These are phyloP conservation scores for Fabriciana adippe DNA, from an alignment of 2,888 invertebrate genomes.

Conservation along the genomic window DNA sequence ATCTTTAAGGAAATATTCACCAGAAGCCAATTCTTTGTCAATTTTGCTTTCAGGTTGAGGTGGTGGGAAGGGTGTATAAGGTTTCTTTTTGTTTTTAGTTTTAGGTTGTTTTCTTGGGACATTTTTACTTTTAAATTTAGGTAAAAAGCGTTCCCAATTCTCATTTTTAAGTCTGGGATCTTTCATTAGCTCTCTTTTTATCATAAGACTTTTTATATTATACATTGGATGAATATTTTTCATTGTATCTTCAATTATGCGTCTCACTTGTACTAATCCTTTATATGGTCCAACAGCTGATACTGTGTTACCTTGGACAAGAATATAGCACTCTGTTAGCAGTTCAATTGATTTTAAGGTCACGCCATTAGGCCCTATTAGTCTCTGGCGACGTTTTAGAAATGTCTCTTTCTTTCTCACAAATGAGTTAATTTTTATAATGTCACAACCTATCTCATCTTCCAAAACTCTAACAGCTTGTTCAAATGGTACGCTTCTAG, in stretches of 20 bases:
- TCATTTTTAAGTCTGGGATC: constrained; percentile 95
- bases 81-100: constrained; percentile 93
- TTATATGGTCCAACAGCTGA: constrained; percentile 97
- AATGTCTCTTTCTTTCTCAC: constrained; percentile 96
- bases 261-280: constrained; percentile 92
- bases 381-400: constrained; percentile 94
- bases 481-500: constrained; percentile 98
- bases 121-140: constrained; percentile 95
- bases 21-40: constrained; percentile 95
- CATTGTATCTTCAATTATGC: constrained; percentile 98
- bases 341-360: constrained; percentile 98
- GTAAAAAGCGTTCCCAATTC: constrained; percentile 98
- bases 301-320: constrained; percentile 98
- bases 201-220: constrained; percentile 98
- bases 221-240: constrained; percentile 99
- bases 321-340: constrained; percentile 96
- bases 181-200: constrained; percentile 96
- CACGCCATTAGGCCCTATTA: constrained; percentile 99
- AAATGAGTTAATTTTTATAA: constrained; percentile 96
- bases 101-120: constrained; percentile 94
- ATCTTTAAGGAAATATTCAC: constrained; percentile 97
- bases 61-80: constrained; percentile 99
- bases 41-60: constrained; percentile 95
- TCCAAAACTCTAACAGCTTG: constrained; percentile 93
- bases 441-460: constrained; percentile 96